phyloP scores from a whole-genome alignment of 2,797 vertebrate species.

The Sebastes alutus region DNA sequence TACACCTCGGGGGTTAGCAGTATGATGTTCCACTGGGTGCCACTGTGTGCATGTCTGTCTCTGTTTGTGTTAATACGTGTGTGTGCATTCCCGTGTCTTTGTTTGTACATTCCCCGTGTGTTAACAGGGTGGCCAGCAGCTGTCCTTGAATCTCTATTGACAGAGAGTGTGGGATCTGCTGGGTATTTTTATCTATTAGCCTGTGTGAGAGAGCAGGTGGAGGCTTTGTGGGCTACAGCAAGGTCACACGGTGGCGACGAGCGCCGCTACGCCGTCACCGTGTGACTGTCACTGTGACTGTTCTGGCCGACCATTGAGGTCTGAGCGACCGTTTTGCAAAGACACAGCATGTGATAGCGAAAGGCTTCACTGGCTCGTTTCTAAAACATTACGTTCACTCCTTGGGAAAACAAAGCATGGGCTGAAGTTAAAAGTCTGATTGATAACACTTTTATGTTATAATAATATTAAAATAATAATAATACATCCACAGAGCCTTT shows the following conservation, averaged over 20 bases:
- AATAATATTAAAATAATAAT: too few relatives aligned
- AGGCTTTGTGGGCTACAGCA: conserved; percentile 74
- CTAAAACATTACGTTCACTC: neutral
- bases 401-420: neutral
- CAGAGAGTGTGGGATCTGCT: conserved; percentile 76
- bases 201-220: conserved; percentile 81
- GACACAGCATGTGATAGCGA: conserved; percentile 8
- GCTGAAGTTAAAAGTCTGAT: neutral
- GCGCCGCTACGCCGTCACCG: neutral
- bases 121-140: conserved; percentile 69
- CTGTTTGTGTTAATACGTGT: conserved; percentile 24
- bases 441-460: too few relatives aligned
- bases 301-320: conserved; percentile 19
- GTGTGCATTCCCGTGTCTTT: conserved; percentile 51
- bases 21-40: conserved; percentile 33
- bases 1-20: conserved; percentile 49
- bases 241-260: conserved; percentile 70
- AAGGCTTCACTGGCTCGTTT: neutral
- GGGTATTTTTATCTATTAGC: conserved; percentile 82
- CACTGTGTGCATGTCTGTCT: conserved; percentile 25
- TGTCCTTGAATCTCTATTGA: conserved; percentile 82
- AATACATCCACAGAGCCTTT: too few relatives aligned
- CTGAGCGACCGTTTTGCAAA: conserved; percentile 22
- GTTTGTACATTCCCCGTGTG: conserved; percentile 70
- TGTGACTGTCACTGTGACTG: too few relatives aligned